Evolutionary conservation across 2,797 vertebrate genomes (phyloP), one percentile per base, ranked within the genome.

Genomic region (Falco concolor): DNA sequence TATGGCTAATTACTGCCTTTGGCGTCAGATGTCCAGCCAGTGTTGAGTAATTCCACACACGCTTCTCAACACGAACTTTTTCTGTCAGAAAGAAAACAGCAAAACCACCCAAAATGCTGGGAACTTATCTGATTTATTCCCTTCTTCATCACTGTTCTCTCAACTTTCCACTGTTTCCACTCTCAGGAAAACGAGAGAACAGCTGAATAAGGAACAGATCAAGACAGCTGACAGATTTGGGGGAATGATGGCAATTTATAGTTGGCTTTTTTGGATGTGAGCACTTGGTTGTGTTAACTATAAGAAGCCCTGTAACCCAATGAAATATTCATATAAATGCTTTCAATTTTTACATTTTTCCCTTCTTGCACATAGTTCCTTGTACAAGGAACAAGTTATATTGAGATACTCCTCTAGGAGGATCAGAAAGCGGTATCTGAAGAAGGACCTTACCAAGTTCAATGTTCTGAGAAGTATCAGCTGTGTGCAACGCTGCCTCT

Each of bases 401-500:
- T 1, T 36, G 23, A 42, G n/a, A 21, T 44, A 63, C 53, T 82
- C 45, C 75, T 52, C 49, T 0, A n/a, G 19, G 8, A 80, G 54
- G 34, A 56, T 19, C 54, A 81, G 52, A 63, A 42, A 79, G 20
- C 1, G 8, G 8, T 16, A 21, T 30, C 17, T 15, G 24, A 28
- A 21, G 5, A 12, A 59, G 22, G 10, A 18, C 30, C 98, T 98
- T 91, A 99, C 99, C 99, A 1, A 99, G 98, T 89, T 99, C 99
- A 21, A 99, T 98, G 97, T 99, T 99, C 98, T 99, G 99, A 4
- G 99, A 98, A 0, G 99, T 99, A 95, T 99, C 99, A 1, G 99
- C 99, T 1, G 98, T 98, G 84, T 99, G 99, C 42, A 99, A 97
- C 7, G 99, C 98, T 0, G 98, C 98, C 97, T 99, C 99, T 82